Conservation (phyloP, 2,888 invertebrate genomes). For the Ceraclea dissimilis region DNA sequence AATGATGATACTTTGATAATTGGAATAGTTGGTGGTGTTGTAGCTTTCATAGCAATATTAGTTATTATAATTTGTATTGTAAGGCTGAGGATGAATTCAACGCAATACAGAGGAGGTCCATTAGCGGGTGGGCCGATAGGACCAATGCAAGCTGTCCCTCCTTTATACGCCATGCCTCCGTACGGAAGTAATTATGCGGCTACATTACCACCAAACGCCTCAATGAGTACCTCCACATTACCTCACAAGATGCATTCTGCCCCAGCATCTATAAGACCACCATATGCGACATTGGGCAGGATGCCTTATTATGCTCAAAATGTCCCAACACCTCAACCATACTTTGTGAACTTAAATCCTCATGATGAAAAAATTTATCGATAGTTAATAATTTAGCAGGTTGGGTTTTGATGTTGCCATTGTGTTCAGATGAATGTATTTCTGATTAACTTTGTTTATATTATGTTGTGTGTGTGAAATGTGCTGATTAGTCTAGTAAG, state of each 20-base stretch:
- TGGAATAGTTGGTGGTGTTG: conserved; percentile 89
- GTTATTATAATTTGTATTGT: conserved; percentile 86
- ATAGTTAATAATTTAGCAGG: conserved; percentile 32
- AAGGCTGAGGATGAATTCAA: conserved; percentile 61
- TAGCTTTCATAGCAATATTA: conserved; percentile 81
- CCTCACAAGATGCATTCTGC: conserved; percentile 57
- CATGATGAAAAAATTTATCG: conserved; percentile 60
- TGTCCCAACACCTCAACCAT: conserved; percentile 38
- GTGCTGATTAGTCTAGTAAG: too few relatives aligned
- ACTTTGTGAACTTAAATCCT: conserved; percentile 55
- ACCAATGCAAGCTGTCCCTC: conserved; percentile 46
- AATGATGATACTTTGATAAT: conserved; percentile 92
- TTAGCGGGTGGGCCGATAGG: conserved; percentile 54
- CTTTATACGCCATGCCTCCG: conserved; percentile 53
- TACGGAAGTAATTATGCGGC: conserved; percentile 43
- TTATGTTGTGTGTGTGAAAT: too few relatives aligned
- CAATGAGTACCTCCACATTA: conserved; percentile 56
- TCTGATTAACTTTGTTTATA: too few relatives aligned
- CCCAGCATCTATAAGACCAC: conserved; percentile 46
- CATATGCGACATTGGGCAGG: conserved; percentile 58
- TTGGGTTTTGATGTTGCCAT: background rate
- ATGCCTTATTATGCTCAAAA: conserved; percentile 44
- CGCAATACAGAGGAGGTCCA: conserved; percentile 62
- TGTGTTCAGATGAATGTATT: too few relatives aligned
- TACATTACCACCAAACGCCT: conserved; percentile 49